Conservation (phyloP, 1,140 invertebrate species). For the Hermatobates lingyangjiaoensis region DNA sequence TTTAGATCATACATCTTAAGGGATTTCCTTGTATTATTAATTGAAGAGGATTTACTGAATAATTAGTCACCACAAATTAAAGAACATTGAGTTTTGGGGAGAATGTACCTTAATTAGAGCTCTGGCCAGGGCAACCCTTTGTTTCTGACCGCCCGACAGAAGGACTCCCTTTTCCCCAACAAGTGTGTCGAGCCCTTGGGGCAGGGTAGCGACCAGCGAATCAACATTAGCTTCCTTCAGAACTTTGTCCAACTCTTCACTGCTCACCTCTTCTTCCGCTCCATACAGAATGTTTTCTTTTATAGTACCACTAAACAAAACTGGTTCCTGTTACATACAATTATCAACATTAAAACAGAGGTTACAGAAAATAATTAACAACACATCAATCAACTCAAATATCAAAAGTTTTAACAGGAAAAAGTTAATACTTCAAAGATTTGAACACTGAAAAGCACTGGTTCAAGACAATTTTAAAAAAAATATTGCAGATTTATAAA, state of each 20-base stretch:
- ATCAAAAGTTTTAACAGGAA: background rate
- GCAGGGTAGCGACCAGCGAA: constrained; percentile 52
- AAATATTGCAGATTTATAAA: too few relatives aligned
- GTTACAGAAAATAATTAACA: background rate
- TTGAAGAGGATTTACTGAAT: background rate
- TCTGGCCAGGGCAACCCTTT: constrained; percentile 73
- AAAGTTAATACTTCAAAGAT: background rate
- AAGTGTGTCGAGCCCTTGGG: constrained; percentile 50
- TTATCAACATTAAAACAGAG: background rate
- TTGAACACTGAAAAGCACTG: background rate
- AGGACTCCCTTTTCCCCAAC: constrained; percentile 66
- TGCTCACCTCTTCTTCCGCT: constrained; percentile 26
- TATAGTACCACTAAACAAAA: constrained; percentile 63
- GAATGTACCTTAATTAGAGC: constrained; percentile 60
- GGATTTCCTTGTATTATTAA: too few relatives aligned
- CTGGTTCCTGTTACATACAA: constrained; percentile 43
- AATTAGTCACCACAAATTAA: background rate
- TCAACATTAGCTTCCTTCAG: constrained; percentile 57
- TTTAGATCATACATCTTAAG: too few relatives aligned
- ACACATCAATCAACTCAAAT: background rate
- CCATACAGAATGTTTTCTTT: constrained; percentile 74
- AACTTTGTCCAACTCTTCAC: constrained; percentile 36
- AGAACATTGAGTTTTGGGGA: background rate
- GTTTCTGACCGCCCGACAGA: constrained; percentile 70
- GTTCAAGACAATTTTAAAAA: too few relatives aligned